Evolutionary conservation across 2,113 vertebrate genomes (phyloP), one percentile per base, ranked within the genome.

Genomic region (Catharus fuscescens): DNA sequence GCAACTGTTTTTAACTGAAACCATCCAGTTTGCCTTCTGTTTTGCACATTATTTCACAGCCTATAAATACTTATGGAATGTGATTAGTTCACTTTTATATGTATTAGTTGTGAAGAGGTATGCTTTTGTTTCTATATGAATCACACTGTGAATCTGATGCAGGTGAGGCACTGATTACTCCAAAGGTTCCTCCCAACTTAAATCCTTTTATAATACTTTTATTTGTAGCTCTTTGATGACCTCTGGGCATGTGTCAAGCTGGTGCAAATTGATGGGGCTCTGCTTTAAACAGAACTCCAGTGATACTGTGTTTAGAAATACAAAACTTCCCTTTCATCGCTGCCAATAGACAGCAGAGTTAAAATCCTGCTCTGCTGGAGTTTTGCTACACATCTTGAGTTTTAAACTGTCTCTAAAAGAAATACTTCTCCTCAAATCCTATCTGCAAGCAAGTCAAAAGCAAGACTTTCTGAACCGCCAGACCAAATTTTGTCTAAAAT

Each of bases 41-140:
- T 96, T 83, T 86, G 38, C 47, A 80, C 56, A 64, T 76, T 93
- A 85, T 85, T 92, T 81, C 80, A 76, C 20, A 79, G 36, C 42
- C 53, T 96, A 76, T 50, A 90, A 88, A 56, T 42, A 81, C 78
- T 28, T 91, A 72, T 3, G 32, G 31, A 69, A 61, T 44, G 20
- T 32, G 53, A 92, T 72, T 57, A 64, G 20, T 59, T 92, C 23
- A 13, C 12, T 18, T 73, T 91, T 50, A 60, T 42, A 79, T 10
- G 15, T 52, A 48, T 67, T 29, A 76, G 40, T 3, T 87, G 31
- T 56, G 57, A 21, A 74, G 19, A 93, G 12, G 12, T 21, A 25
- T 48, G 44, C 40, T 64, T 86, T 59, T 86, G 31, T 64, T 91
- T 91, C 70, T 54, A 6, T 8, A 74, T 54, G 74, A 81, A 94